Conservation (phyloP, 2,113 vertebrate genomes). For the Coryphaenoides rupestris region DNA sequence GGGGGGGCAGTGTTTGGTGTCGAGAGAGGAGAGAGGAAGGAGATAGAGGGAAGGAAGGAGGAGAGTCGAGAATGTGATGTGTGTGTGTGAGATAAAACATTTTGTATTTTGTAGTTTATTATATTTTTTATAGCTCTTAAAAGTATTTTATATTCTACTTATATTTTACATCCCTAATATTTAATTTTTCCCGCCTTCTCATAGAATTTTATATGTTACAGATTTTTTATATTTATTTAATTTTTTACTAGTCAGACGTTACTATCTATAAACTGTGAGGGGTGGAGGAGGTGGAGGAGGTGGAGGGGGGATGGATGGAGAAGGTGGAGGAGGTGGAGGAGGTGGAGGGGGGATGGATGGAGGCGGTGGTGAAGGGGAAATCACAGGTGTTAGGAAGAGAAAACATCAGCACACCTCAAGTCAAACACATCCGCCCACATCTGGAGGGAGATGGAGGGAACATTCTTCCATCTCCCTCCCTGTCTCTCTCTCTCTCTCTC, state of each 20-base stretch:
- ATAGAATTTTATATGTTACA: too few species aligned
- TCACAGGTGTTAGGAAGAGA: constrained; percentile 74
- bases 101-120: too few species aligned
- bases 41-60: too few species aligned
- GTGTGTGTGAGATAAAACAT: too few species aligned
- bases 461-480: not conserved
- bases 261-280: not conserved
- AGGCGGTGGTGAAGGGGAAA: constrained; percentile 62
- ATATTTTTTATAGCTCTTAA: too few species aligned
- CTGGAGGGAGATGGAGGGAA: constrained; percentile 67
- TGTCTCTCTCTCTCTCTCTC: constrained; percentile 33
- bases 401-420: constrained; percentile 72
- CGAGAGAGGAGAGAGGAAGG: too few species aligned
- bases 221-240: too few species aligned
- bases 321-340: constrained; percentile 24
- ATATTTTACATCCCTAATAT: too few species aligned
- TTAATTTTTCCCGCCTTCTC: too few species aligned
- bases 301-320: constrained; percentile 58
- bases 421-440: constrained; percentile 58
- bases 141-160: too few species aligned
- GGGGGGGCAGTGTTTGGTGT: too few species aligned
- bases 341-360: constrained; percentile 11
- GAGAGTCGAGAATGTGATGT: too few species aligned
- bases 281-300: constrained; percentile 47
- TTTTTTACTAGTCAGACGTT: not conserved